Evolutionary conservation across 2,797 vertebrate species (phyloP).

Genomic region (Coluber constrictor): DNA sequence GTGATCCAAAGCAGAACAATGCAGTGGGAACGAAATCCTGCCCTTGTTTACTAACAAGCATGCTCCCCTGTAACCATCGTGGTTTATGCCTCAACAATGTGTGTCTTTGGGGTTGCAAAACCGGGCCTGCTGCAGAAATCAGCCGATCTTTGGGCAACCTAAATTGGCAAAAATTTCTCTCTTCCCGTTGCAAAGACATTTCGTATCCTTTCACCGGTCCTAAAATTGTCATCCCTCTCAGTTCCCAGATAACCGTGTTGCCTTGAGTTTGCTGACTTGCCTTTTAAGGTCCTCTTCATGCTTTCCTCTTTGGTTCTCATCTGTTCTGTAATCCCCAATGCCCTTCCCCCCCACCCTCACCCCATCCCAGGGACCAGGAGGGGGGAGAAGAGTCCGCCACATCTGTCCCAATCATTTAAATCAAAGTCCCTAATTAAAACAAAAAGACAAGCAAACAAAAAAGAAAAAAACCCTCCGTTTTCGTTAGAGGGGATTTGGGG

Average conservation of each 20-base stretch:
- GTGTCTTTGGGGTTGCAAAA: not conserved
- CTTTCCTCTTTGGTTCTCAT: not conserved
- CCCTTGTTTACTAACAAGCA: not conserved
- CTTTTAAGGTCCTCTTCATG: constrained; percentile 31
- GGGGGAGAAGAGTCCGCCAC: not conserved
- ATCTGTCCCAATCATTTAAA: constrained; percentile 13
- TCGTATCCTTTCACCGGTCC: not conserved
- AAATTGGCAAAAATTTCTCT: not conserved
- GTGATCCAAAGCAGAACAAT: not conserved
- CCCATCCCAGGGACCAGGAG: no score
- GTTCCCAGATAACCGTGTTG: not conserved
- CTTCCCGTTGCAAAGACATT: not conserved
- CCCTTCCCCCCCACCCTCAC: not conserved
- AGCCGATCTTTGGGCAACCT: not conserved
- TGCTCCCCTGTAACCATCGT: not conserved
- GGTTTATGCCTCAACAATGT: not conserved
- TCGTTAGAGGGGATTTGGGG: not conserved
- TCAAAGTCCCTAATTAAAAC: constrained; percentile 19
- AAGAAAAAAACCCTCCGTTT: not conserved
- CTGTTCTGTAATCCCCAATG: not conserved
- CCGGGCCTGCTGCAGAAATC: not conserved
- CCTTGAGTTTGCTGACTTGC: not conserved
- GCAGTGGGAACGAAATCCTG: not conserved
- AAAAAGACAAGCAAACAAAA: not conserved
- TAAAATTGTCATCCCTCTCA: not conserved